A percentile compares a stretch with the other conserved stretches of the same genome.
Conservation (phyloP, 2,797 vertebrate genomes). For the Hemibagrus guttatus region DNA sequence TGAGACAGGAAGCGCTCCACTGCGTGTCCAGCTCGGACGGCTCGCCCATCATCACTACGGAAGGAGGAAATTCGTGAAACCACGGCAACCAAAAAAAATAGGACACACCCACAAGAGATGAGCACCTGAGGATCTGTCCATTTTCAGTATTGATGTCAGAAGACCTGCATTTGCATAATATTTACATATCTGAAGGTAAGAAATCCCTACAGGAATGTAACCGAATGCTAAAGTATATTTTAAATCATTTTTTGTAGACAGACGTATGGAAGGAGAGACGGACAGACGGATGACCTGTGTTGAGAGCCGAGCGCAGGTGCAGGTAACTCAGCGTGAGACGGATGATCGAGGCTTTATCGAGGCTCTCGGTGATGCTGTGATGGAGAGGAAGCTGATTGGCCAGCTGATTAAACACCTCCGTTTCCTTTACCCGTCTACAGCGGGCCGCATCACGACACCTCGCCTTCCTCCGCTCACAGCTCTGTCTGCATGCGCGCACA, state of each 20-base stretch:
- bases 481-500: slow-evolving; percentile 41
- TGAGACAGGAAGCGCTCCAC: slow-evolving; percentile 91
- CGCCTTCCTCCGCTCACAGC: slow-evolving; percentile 92
- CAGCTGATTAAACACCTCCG: slow-evolving; percentile 95
- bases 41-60: slow-evolving; percentile 76
- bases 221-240: neutral
- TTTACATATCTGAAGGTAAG: neutral
- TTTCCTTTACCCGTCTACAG: slow-evolving; percentile 92
- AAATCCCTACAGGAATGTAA: neutral
- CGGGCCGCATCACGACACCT: slow-evolving; percentile 95
- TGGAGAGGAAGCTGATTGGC: slow-evolving; percentile 92
- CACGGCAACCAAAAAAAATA: neutral
- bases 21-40: slow-evolving; percentile 88
- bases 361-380: slow-evolving; percentile 89
- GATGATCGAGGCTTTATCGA: slow-evolving; percentile 99
- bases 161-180: neutral
- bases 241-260: too few species aligned
- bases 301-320: slow-evolving; percentile 90
- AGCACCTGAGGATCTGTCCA: neutral
- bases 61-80: neutral
- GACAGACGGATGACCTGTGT: slow-evolving; percentile 71
- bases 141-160: neutral
- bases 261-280: neutral
- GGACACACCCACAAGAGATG: neutral
- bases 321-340: slow-evolving; percentile 96